Percentiles rank a stretch among this genome's conserved stretches.
phyloP scores from a whole-genome alignment of 2,888 invertebrate species.

The Tanytarsus gracilentus region DNA sequence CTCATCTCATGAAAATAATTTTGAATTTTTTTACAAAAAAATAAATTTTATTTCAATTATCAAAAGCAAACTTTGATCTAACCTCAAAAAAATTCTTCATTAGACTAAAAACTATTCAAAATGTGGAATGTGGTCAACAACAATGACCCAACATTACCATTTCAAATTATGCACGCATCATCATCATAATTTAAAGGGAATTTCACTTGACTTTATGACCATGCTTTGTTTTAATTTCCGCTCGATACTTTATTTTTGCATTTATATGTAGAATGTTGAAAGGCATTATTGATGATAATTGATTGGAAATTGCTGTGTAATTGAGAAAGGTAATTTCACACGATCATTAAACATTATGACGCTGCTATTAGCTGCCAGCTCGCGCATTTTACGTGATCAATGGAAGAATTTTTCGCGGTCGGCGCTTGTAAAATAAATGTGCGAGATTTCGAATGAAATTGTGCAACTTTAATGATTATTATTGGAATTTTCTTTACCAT shows the following conservation, averaged over 20 bases:
- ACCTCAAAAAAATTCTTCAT: no score
- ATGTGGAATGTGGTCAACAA: no score
- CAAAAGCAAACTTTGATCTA: no score
- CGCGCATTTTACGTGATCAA: neutral
- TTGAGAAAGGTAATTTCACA: constrained; percentile 11
- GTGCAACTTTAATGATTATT: neutral
- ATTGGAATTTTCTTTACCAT: neutral
- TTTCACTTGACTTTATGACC: neutral
- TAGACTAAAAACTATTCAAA: no score
- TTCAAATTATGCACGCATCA: no score
- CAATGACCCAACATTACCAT: no score
- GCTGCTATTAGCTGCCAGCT: neutral
- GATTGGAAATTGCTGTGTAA: neutral
- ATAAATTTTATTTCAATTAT: neutral
- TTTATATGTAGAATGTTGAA: neutral
- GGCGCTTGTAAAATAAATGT: neutral
- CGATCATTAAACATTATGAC: constrained; percentile 26
- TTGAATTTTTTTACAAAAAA: neutral
- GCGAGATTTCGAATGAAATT: neutral
- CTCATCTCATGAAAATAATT: neutral
- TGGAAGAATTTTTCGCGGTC: neutral
- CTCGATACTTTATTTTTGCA: constrained; percentile 1
- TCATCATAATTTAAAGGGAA: neutral
- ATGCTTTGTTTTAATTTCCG: constrained; percentile 16
- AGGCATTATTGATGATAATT: neutral